phyloP scores from a whole-genome alignment of 2,888 invertebrate genomes.

The Ctena decussata region DNA sequence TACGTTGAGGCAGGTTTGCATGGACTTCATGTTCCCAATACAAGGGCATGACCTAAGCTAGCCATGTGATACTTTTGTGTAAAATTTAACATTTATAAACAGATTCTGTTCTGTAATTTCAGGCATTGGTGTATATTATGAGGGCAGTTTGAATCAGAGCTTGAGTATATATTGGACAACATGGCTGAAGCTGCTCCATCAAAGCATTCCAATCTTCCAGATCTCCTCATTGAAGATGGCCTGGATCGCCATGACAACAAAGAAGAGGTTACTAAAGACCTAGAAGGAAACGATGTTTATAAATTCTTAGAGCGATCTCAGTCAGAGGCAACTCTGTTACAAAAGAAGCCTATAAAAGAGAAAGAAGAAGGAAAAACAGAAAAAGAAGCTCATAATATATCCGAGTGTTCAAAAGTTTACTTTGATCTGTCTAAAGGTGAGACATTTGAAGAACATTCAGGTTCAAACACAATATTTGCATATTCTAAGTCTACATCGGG shows the following conservation, averaged over 20 bases:
- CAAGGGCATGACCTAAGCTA: no score
- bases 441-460: constrained; percentile 61
- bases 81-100: no score
- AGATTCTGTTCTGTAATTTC: no score
- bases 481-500: constrained; percentile 63
- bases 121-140: no score
- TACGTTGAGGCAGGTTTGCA: no score
- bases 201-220: not conserved
- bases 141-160: no score
- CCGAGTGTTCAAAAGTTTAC: constrained; percentile 85
- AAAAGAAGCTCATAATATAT: constrained; percentile 72
- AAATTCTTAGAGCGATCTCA: constrained; percentile 84
- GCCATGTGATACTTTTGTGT: no score
- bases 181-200: not conserved
- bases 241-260: not conserved
- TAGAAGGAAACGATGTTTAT: constrained; percentile 31
- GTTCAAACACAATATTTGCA: constrained; percentile 62
- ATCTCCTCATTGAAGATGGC: not conserved
- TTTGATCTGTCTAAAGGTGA: constrained; percentile 85
- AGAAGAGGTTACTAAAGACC: not conserved
- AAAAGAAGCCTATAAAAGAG: constrained; percentile 39
- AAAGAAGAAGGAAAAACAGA: constrained; percentile 32
- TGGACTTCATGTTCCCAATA: no score
- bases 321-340: constrained; percentile 81
- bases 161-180: not conserved